A percentile compares a stretch with the other conserved stretches of the same genome.
Conservation (phyloP, 1,140 invertebrate genomes). For the Gryon sp. region DNA sequence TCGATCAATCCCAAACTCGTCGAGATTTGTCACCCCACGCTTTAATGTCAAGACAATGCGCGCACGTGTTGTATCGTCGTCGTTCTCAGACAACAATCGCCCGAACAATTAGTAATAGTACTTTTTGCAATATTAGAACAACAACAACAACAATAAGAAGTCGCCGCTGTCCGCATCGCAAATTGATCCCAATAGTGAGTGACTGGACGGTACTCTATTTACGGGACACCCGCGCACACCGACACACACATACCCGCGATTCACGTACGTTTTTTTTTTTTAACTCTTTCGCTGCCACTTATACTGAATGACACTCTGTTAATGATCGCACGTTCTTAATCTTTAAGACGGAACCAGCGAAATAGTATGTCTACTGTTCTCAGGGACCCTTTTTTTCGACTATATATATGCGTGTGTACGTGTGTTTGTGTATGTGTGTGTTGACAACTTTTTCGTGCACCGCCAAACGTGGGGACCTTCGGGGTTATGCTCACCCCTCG, state of each 20-base stretch:
- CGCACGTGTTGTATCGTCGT: too few species aligned
- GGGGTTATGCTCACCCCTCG: slow-evolving; percentile 79
- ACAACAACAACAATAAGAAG: slow-evolving; percentile 11
- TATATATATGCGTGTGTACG: not conserved
- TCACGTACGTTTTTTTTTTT: too few species aligned
- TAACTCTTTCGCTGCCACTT: too few species aligned
- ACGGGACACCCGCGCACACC: slow-evolving; percentile 46
- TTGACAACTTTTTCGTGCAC: slow-evolving; percentile 59
- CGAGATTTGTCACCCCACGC: too few species aligned
- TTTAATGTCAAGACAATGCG: slow-evolving; percentile 38
- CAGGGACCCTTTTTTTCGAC: too few species aligned
- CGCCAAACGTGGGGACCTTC: slow-evolving; percentile 56
- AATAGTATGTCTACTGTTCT: too few species aligned
- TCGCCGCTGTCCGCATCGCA: slow-evolving; percentile 33
- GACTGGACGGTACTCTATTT: slow-evolving; percentile 39
- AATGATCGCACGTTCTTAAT: not conserved
- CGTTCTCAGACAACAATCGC: not conserved
- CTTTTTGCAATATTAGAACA: too few species aligned
- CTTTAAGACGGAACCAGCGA: not conserved
- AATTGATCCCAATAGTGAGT: slow-evolving; percentile 29
- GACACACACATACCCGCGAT: slow-evolving; percentile 35
- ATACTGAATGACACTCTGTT: too few species aligned
- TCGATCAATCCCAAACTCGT: slow-evolving; percentile 7
- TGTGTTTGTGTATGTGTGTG: slow-evolving; percentile 25
- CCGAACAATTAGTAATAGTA: slow-evolving; percentile 1